Evolutionary conservation across 2,113 vertebrate genomes (phyloP), one percentile per base, ranked within the genome.

Genomic region (Eublepharis macularius): DNA sequence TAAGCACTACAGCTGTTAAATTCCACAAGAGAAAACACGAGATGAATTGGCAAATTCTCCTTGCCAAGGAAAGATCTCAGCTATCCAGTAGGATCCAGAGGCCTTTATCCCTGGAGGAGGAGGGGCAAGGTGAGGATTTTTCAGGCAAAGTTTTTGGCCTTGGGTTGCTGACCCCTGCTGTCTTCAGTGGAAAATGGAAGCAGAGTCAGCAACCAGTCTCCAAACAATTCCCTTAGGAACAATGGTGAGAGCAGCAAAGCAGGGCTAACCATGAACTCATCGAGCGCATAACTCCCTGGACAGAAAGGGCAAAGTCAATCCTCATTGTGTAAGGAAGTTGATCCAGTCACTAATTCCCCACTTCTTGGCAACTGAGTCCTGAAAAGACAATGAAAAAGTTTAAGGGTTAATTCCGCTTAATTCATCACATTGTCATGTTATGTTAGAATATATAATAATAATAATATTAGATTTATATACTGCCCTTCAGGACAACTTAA

Each of bases 311-410:
- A 77, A 91, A 82, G 70, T 93, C 95, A 95, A 89, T 94, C 93
- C 90, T 95, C 96, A 97, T 96, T 95, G 89, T 95, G 95, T 41
- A 84, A 63, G 86, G 65, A 80, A 89, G 85, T 84, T 82, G 87
- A 82, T 51, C 83, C 89, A 91, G 91, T 70, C 83, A 93, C 92
- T 92, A 82, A 90, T 89, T 95, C 82, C 88, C 94, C 81, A 91
- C 87, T 86, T 85, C 76, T 90, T 91, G 82, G 84, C 86, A 90
- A 76, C 88, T 81, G 68, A 89, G 79, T 87, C 89, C 95, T 95
- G 73, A 68, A 32, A 34, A 32, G 24, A 83, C 45, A 88, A 83
- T 8, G 36, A 24, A 77, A 29, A 1, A 39, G 14, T 29, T 66
- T 47, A 84, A 83, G 10, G 19, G 32, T 79, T 47, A 76, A 47